These are phyloP conservation scores for Dermolepida albohirtum DNA, from an alignment of 2,888 invertebrate species.

Conservation along the genomic window DNA sequence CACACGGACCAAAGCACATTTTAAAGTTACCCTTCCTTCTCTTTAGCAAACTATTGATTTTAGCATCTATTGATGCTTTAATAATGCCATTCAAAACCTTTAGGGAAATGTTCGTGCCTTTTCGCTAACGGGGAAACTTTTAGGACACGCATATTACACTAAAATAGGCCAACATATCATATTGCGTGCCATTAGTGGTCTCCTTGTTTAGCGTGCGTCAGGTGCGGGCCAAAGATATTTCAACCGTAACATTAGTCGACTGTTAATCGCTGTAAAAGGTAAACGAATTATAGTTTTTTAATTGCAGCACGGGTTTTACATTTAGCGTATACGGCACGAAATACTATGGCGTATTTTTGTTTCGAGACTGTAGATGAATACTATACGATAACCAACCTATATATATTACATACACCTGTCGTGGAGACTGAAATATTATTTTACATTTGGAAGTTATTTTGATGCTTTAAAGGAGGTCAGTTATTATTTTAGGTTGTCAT, in stretches of 20 bases:
- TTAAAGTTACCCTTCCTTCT: no score
- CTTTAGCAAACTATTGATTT: constrained; percentile 6
- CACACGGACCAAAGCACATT: no score
- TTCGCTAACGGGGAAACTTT: constrained; percentile 7
- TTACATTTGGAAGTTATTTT: no score
- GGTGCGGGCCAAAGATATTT: constrained; percentile 26
- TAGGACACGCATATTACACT: constrained; percentile 8
- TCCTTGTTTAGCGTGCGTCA: constrained; percentile 7
- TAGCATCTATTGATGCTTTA: neutral
- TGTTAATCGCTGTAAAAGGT: constrained; percentile 24
- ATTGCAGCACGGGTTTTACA: constrained; percentile 8
- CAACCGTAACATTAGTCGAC: constrained; percentile 23
- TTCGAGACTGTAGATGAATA: no score
- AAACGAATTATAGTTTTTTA: constrained; percentile 19
- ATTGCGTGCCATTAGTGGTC: constrained; percentile 22
- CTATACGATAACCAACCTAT: no score
- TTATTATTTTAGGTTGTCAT: no score
- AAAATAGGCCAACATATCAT: constrained; percentile 31
- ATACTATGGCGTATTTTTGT: no score
- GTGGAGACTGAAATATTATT: no score
- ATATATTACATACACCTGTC: no score
- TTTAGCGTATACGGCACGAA: neutral
- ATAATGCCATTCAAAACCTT: constrained; percentile 5
- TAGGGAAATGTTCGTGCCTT: constrained; percentile 3
- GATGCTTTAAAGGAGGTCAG: no score